These are phyloP conservation scores for Varanus salvator DNA, from an alignment of 2,113 vertebrate species.

Conservation along the genomic window DNA sequence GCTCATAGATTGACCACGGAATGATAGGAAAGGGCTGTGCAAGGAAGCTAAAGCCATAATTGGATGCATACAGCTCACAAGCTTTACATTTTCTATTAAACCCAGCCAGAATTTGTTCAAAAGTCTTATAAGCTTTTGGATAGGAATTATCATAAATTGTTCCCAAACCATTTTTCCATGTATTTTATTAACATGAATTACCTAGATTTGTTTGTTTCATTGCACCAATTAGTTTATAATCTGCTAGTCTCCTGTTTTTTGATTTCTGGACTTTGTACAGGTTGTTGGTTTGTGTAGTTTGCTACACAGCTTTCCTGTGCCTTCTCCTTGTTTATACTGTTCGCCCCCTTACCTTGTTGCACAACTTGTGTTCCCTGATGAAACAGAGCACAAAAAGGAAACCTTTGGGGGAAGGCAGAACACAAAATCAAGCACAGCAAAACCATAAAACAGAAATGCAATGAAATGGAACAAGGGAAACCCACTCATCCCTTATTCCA, in stretches of 20 bases:
- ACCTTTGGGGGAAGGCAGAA: not conserved
- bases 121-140: not conserved
- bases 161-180: not conserved
- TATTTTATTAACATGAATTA: not conserved
- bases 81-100: not conserved
- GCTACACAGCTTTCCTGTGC: not conserved
- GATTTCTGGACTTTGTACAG: not conserved
- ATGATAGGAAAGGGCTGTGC: not conserved
- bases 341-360: not conserved
- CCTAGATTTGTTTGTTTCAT: not conserved
- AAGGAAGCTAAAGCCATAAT: not conserved
- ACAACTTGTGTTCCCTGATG: not conserved
- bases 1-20: not conserved
- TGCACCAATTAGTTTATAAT: not conserved
- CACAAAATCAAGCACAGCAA: not conserved
- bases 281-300: not conserved
- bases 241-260: not conserved
- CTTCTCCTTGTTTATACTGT: not conserved
- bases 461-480: too few species aligned
- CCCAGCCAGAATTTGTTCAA: not conserved
- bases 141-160: not conserved
- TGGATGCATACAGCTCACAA: not conserved
- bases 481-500: too few species aligned
- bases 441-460: not conserved
- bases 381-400: not conserved